Conservation (phyloP, 2,888 invertebrate genomes). For the Allophyes oxyacanthae region DNA sequence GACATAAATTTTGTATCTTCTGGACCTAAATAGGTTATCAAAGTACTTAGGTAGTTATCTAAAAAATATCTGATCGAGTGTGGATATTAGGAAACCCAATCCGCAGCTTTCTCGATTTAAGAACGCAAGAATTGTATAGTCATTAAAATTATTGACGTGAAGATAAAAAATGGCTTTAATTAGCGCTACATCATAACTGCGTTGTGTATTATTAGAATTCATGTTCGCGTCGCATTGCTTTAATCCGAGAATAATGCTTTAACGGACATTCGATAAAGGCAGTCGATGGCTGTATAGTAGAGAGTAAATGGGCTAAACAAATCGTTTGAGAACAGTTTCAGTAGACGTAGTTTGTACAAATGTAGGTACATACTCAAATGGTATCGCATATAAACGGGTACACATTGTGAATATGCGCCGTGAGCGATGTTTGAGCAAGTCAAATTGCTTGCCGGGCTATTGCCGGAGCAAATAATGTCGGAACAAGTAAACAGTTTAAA, state of each 20-base stretch:
- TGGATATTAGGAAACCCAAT: slow-evolving; percentile 5
- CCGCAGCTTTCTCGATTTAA: slow-evolving; percentile 12
- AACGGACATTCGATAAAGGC: slow-evolving; percentile 40
- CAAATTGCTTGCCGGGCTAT: slow-evolving; percentile 49
- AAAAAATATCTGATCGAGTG: background rate
- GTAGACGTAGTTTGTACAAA: slow-evolving; percentile 18
- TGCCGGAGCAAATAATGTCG: slow-evolving; percentile 54
- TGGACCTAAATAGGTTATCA: too few relatives aligned
- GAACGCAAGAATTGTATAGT: slow-evolving; percentile 14
- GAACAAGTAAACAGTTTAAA: slow-evolving; percentile 53
- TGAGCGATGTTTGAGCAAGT: slow-evolving; percentile 38
- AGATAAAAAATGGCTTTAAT: slow-evolving; percentile 17
- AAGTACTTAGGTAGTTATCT: too few relatives aligned
- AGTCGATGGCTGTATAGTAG: slow-evolving; percentile 5
- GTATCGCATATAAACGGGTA: slow-evolving; percentile 39
- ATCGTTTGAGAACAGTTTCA: slow-evolving; percentile 28
- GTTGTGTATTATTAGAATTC: slow-evolving; percentile 30
- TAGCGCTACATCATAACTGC: slow-evolving; percentile 26
- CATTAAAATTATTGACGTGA: slow-evolving; percentile 9
- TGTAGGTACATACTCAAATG: slow-evolving; percentile 19
- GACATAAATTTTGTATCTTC: too few relatives aligned
- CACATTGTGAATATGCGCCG: slow-evolving; percentile 22
- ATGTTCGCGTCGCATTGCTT: slow-evolving; percentile 37
- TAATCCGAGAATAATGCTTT: slow-evolving; percentile 47
- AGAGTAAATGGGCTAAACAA: slow-evolving; percentile 31